Conservation (phyloP, 2,797 vertebrate genomes). For the Macropus fuliginosus region DNA sequence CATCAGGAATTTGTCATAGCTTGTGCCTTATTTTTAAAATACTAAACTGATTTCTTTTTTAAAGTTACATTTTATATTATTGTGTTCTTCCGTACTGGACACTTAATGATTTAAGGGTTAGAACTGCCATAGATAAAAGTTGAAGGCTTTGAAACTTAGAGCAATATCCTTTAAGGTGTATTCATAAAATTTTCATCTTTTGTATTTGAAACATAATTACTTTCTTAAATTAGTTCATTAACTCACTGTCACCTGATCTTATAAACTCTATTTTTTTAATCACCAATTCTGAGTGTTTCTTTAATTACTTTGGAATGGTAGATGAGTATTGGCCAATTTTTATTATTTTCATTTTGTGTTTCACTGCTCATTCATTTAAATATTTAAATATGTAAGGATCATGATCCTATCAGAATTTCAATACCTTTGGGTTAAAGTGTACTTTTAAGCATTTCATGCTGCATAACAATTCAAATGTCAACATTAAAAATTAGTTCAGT, state of each 20-base stretch:
- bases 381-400: not conserved
- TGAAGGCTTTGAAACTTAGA: not conserved
- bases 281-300: not conserved
- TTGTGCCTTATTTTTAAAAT: not conserved
- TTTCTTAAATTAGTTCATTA: not conserved
- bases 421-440: not conserved
- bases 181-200: not conserved
- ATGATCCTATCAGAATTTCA: not conserved
- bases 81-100: not conserved
- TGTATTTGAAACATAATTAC: not conserved
- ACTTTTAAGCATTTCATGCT: not conserved
- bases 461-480: not conserved
- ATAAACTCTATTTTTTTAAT: not conserved
- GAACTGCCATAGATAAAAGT: not conserved
- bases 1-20: not conserved
- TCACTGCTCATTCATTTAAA: not conserved
- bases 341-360: not conserved
- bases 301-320: not conserved
- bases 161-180: not conserved
- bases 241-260: not conserved
- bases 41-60: not conserved
- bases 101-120: not conserved
- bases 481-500: not conserved
- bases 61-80: not conserved
- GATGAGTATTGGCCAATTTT: not conserved